A percentile compares a stretch with the other conserved stretches of the same genome.
phyloP scores from a whole-genome alignment of 2,113 vertebrate species.

The Alosa alosa region DNA sequence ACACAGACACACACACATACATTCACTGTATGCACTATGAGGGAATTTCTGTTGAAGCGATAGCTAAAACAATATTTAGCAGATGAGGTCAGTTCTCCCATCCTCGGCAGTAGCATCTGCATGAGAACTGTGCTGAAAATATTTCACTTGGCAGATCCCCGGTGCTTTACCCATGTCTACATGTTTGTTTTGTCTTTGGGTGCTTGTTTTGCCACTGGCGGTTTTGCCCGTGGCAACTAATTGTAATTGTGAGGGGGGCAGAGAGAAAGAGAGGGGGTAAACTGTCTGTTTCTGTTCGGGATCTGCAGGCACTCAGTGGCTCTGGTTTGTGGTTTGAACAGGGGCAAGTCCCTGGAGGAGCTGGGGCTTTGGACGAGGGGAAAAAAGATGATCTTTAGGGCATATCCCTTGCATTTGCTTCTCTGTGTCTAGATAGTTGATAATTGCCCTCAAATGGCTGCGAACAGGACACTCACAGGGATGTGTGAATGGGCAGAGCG shows the following conservation, averaged over 20 bases:
- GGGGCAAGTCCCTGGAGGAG: background rate
- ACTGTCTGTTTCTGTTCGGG: background rate
- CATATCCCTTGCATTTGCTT: background rate
- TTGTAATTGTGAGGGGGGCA: conserved; percentile 57
- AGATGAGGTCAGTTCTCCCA: conserved; percentile 66
- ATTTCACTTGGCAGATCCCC: conserved; percentile 63
- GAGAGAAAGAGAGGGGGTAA: background rate
- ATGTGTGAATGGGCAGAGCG: conserved; percentile 10
- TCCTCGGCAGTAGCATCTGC: conserved; percentile 55
- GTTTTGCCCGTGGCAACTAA: conserved; percentile 53
- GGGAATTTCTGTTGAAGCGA: conserved; percentile 46
- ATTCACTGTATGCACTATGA: conserved; percentile 43
- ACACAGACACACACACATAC: conserved; percentile 30
- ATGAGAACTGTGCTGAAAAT: conserved; percentile 60
- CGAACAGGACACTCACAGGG: conserved; percentile 1
- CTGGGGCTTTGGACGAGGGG: background rate
- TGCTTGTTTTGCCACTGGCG: conserved; percentile 65
- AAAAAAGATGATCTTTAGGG: background rate
- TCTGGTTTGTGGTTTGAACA: background rate
- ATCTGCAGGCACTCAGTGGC: background rate
- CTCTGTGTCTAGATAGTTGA: background rate
- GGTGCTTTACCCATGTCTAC: conserved; percentile 27
- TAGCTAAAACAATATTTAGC: conserved; percentile 71
- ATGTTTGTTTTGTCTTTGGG: conserved; percentile 66
- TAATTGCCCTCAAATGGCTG: conserved; percentile 13